Evolutionary conservation across 2,113 vertebrate species (phyloP), one percentile per base, ranked within the genome.

Genomic region (Centropristis striata): DNA sequence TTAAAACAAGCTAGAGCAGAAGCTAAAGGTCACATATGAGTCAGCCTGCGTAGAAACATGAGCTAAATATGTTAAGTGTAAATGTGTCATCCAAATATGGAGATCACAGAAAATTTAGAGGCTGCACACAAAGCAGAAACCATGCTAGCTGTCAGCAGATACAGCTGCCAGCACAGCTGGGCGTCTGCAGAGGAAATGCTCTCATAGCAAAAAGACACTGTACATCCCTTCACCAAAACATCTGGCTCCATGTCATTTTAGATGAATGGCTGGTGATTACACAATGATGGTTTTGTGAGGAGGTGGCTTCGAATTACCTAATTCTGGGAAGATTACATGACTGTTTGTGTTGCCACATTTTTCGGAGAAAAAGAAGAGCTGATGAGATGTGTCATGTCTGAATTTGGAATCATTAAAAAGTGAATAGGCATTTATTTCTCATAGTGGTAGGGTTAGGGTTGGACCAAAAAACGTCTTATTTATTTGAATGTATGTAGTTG

Each of bases 241-340:
- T 91, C 88, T 92, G 88, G 64, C 86, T 59, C 21, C 65, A n/a
- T 69, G 86, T 88, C 86, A 88, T 81, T 78, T 67, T 3, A 71
- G 88, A 92, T 86, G 87, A 92, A 92, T 89, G 70, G 81, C 57
- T 18, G 16, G 63, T 90, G 81, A 91, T 91, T 90, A 90, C 59
- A 84, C 76, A 74, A 77, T 71, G 76, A 87, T 42, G 63, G 18
- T 42, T 89, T 88, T 89, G 86, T 84, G 78, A 79, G 50, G 83
- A 55, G 69, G 84, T 32, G 67, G 66, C 55, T 74, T 57, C 18
- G 39, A 59, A 71, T 61, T 63, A 60, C 46, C 86, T 63, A 42
- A 75, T 70, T 83, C 23, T 73, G 63, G 58, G 54, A 65, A n/a
- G 50, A 54, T 32, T 67, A 58, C 53, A 70, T 46, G 55, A 57